These are phyloP conservation scores for Escarpia spicata DNA, from an alignment of 2,888 invertebrate genomes.

Conservation along the genomic window DNA sequence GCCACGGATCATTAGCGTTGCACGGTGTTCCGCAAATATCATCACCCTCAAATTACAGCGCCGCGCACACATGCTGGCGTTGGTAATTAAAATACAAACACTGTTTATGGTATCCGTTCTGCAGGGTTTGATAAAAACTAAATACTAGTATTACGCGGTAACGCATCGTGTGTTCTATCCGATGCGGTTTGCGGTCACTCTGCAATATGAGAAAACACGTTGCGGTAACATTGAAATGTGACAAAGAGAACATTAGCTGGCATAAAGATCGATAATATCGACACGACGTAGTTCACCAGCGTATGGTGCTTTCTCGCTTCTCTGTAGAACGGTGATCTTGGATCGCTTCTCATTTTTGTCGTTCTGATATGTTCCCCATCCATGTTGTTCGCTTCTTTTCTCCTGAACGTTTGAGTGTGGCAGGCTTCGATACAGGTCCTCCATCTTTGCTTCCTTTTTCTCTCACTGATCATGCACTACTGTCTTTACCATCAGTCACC, in stretches of 20 bases:
- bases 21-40: background rate
- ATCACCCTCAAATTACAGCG: background rate
- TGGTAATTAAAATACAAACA: background rate
- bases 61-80: background rate
- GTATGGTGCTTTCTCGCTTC: too few species aligned
- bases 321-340: too few species aligned
- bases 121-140: background rate
- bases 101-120: background rate
- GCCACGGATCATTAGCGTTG: background rate
- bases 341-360: too few species aligned
- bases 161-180: background rate
- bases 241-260: background rate
- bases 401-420: too few species aligned
- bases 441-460: too few species aligned
- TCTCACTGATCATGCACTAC: too few species aligned
- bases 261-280: too few species aligned
- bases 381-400: too few species aligned
- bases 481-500: too few species aligned
- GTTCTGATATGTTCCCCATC: too few species aligned
- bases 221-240: background rate
- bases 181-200: background rate
- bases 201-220: background rate
- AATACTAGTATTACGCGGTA: background rate
- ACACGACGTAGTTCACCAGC: too few species aligned
- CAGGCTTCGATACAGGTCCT: too few species aligned